Evolutionary conservation across 2,888 invertebrate species (phyloP), one percentile per base, ranked within the genome.

Genomic region (Pharmacophagus antenor): DNA sequence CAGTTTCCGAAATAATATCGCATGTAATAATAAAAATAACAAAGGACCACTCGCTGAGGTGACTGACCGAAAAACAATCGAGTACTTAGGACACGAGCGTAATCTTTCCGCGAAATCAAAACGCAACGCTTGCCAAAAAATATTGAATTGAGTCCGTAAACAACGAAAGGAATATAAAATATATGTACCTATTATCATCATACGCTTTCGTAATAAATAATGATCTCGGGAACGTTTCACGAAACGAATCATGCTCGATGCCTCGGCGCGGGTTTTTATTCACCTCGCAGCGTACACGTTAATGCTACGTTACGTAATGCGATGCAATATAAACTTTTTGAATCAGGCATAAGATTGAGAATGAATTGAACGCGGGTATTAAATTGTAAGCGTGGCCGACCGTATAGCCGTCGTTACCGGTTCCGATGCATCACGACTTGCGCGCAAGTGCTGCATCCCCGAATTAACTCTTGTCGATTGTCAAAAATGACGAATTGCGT

Each of bases 21-120:
- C 77, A 73, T 73, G 78, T 76, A 74, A 70, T 73, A 76, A 78
- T 76, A 80, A 80, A 76, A 74, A 66, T 71, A 77, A 80, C 76
- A 79, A 79, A 80, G 75, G 71, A 69, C 71, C 71, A 67, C 68
- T 65, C 61, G 31, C 47, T 56, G 67, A 73, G 88, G 86, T 82
- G 77, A 84, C 62, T 81, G 88, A 84, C 88, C 89, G 84, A 77
- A 78, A 85, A 84, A 87, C 86, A 89, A 88, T 86, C 86, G 78
- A 76, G 82, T 82, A 87, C 86, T 87, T 84, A 84, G 83, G 79
- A 79, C 75, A 81, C 76, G 76, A 87, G 83, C 78, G 82, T 79
- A 84, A 87, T 87, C 84, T 79, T 89, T 88, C 87, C 73, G 76
- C 77, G 89, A 87, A 88, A 81, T 79, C 82, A 67, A n/a, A 71